Evolutionary conservation across 1,140 invertebrate genomes (phyloP), one percentile per base, ranked within the genome.

Genomic region (Conus ventricosus): DNA sequence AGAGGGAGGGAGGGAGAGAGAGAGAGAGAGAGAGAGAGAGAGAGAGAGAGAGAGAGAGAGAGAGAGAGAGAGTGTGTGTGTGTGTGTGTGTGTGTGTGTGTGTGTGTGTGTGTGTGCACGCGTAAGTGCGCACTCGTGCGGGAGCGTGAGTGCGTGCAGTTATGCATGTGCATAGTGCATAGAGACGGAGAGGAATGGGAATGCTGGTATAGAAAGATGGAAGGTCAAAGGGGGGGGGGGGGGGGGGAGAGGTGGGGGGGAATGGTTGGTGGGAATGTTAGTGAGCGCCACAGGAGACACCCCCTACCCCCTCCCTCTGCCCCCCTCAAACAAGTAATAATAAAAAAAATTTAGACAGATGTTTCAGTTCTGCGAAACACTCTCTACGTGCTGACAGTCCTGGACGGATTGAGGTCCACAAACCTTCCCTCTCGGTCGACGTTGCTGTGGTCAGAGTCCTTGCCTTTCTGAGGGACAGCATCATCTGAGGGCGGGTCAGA

Each of bases 81-180:
- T 78, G 75, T 78, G 75, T 78, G 75, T 78, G 78, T 80, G 78
- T 80, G 78, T 80, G 27, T 80, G 78, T 51, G 78, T 80, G 27
- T 80, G 78, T 51, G 78, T 51, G 78, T 27, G 78, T 27, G 78
- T 80, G 11, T 27, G 78, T 27, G 27, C 7, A 25, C 39, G 13
- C 6, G 78, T 5, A 11, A 10, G 78, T 51, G 7, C 51, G 27
- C 51, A 25, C 51, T 7, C 51, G 27, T 80, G 78, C 51, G 27
- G 13, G 5, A 10, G 78, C 20, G 27, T 80, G 78, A 8, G 51
- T 15, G 78, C 27, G 8, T 51, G 78, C 6, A 25, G 5, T 3
- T 53, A 25, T 27, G 27, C 39, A 1, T 80, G 10, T 17, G 27
- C 15, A 10, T 51, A 80, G 10, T 17, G 27, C 15, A 10, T 51